Evolutionary conservation across 2,888 invertebrate species (phyloP).

Genomic region (Acronicta alni): DNA sequence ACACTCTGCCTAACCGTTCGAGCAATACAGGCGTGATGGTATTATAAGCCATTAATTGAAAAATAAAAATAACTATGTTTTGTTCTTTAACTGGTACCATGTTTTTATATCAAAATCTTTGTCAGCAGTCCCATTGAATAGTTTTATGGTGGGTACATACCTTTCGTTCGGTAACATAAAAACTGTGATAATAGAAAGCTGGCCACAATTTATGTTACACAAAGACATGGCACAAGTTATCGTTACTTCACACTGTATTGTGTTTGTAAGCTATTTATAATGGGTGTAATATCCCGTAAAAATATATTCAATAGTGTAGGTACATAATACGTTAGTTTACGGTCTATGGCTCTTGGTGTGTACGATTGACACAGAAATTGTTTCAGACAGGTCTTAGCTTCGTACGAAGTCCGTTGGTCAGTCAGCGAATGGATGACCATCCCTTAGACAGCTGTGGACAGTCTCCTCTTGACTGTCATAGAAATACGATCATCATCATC

Average conservation of each 20-base stretch:
- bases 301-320: background rate
- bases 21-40: background rate
- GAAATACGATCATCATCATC: too few relatives aligned
- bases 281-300: background rate
- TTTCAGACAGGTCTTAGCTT: too few relatives aligned
- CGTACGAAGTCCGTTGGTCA: too few relatives aligned
- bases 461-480: too few relatives aligned
- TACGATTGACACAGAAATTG: too few relatives aligned
- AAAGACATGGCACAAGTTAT: background rate
- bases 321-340: too few relatives aligned
- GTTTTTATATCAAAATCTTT: slow-evolving; percentile 9
- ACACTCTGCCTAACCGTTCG: background rate
- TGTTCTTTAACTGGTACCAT: background rate
- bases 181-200: slow-evolving; percentile 23
- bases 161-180: slow-evolving; percentile 7
- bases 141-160: slow-evolving; percentile 7
- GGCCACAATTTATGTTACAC: background rate
- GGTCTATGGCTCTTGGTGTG: too few relatives aligned
- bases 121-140: slow-evolving; percentile 5
- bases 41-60: background rate
- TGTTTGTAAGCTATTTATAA: slow-evolving; percentile 1
- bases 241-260: background rate
- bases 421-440: too few relatives aligned
- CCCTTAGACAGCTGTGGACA: too few relatives aligned
- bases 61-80: background rate